Evolutionary conservation across 2,797 vertebrate genomes (phyloP).

Genomic region (Forpus xanthops): DNA sequence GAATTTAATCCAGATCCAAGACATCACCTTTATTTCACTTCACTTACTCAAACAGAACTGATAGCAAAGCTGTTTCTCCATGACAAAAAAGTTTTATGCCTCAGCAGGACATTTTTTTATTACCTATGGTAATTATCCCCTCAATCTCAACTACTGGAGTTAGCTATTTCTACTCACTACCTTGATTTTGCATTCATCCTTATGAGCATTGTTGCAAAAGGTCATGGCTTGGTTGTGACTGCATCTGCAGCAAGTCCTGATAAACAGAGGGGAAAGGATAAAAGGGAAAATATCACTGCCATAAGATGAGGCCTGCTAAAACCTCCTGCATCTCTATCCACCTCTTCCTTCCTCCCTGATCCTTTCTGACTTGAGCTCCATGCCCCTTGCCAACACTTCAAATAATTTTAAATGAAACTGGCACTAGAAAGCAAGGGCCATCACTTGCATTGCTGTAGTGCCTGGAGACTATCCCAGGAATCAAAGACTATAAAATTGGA

Average conservation of each 20-base stretch:
- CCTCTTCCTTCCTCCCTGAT: background rate
- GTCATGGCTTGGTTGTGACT: background rate
- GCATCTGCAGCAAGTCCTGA: background rate
- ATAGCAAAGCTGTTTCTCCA: background rate
- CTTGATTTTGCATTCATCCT: background rate
- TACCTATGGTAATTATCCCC: background rate
- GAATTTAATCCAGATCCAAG: background rate
- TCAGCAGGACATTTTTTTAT: background rate
- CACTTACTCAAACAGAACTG: background rate
- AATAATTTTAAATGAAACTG: background rate
- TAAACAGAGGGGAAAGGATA: background rate
- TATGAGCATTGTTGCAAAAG: rapidly evolving
- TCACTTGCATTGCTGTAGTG: background rate
- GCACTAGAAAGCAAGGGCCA: background rate
- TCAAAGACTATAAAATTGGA: background rate
- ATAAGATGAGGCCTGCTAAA: background rate
- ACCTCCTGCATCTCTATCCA: background rate
- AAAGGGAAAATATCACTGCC: background rate
- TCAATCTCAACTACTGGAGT: background rate
- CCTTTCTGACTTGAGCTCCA: background rate
- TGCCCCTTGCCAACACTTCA: background rate
- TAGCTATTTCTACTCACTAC: background rate
- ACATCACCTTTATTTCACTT: background rate
- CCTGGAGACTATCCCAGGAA: background rate
- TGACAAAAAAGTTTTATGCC: background rate